These are phyloP conservation scores for Alouatta palliata DNA, from an alignment of 2,113 vertebrate genomes.

Conservation along the genomic window DNA sequence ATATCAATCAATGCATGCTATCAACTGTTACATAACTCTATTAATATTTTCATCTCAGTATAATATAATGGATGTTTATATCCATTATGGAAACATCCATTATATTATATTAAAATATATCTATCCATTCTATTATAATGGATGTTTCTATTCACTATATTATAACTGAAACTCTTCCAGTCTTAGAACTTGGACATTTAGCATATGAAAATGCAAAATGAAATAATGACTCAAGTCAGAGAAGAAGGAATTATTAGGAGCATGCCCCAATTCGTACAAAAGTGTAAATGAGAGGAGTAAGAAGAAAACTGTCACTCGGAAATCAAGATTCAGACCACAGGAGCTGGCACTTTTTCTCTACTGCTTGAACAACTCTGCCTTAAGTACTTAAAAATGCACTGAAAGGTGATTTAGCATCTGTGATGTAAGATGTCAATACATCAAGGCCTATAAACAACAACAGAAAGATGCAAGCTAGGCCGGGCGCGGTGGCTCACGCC, in stretches of 20 bases:
- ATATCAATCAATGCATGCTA: background rate
- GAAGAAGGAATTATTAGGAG: slow-evolving; percentile 2
- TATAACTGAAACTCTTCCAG: background rate
- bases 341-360: background rate
- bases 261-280: background rate
- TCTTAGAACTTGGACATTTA: background rate
- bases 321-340: background rate
- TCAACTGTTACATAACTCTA: slow-evolving; percentile 6
- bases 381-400: background rate
- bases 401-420: background rate
- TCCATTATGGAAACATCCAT: background rate
- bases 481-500: too few species aligned
- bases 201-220: slow-evolving; percentile 17
- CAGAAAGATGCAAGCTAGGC: too few species aligned
- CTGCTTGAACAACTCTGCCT: background rate
- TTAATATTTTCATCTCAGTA: background rate
- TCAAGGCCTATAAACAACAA: background rate
- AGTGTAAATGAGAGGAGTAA: background rate
- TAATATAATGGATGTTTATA: background rate
- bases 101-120: too few species aligned
- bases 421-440: background rate
- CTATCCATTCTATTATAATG: too few species aligned
- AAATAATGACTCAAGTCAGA: background rate
- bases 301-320: background rate
- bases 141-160: background rate